phyloP scores from a whole-genome alignment of 2,888 invertebrate species.

The Eupithecia dodoneata region DNA sequence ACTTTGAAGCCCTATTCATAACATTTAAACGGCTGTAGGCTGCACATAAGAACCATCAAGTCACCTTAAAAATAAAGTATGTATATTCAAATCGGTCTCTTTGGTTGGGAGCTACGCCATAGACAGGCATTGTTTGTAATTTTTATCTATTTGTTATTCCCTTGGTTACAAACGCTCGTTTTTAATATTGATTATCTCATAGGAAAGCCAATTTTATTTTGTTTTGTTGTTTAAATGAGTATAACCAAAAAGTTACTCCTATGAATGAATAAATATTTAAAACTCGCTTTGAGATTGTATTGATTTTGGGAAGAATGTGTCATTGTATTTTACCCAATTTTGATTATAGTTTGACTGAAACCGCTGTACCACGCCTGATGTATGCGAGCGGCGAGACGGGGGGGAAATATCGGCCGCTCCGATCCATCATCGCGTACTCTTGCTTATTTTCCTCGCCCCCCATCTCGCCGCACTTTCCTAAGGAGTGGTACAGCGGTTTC shows the following conservation, averaged over 20 bases:
- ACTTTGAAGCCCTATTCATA: neutral
- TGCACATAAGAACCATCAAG: neutral
- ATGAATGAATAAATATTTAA: too few species aligned
- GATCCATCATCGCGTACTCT: too few species aligned
- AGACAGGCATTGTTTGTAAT: neutral
- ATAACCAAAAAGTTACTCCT: too few species aligned
- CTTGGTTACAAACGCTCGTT: neutral
- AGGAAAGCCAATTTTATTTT: neutral
- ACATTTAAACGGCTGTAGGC: neutral
- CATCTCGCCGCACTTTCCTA: too few species aligned
- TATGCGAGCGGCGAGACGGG: too few species aligned
- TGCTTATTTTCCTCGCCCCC: too few species aligned
- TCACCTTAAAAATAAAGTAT: neutral
- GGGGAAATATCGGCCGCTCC: too few species aligned
- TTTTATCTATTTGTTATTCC: neutral
- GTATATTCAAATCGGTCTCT: neutral
- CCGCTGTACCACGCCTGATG: too few species aligned
- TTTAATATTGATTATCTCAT: neutral
- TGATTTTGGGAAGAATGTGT: neutral
- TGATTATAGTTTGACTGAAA: too few species aligned
- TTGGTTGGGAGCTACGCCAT: neutral
- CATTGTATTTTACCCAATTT: neutral
- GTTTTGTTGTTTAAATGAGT: too few species aligned
- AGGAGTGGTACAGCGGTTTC: too few species aligned
- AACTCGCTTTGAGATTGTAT: neutral